Evolutionary conservation across 2,113 vertebrate species (phyloP).

Genomic region (Sigmodon hispidus): DNA sequence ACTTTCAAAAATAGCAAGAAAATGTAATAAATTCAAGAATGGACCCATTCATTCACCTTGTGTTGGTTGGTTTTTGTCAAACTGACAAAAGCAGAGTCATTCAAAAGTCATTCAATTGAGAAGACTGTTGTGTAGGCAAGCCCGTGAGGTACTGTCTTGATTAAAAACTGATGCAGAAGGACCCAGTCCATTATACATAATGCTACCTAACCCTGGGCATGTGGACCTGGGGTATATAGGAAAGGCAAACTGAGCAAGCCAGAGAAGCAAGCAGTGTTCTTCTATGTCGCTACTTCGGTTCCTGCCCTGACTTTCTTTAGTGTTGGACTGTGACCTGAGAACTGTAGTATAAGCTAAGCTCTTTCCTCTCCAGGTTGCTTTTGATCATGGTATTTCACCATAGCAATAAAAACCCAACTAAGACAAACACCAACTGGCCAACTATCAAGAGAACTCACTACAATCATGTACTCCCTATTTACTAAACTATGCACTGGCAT

Average conservation of each 20-base stretch:
- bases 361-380: neutral
- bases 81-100: neutral
- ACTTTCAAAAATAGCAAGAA: constrained; percentile 50
- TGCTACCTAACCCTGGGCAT: neutral
- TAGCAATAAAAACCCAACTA: neutral
- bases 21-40: neutral
- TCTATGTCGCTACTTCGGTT: neutral
- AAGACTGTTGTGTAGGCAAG: neutral
- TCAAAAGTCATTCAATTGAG: neutral
- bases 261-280: neutral
- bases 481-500: neutral
- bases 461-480: neutral
- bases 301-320: neutral
- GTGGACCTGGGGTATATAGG: neutral
- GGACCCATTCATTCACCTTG: neutral
- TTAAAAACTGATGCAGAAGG: neutral
- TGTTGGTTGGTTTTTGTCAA: neutral
- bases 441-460: constrained; percentile 5
- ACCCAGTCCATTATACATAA: neutral
- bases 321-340: neutral
- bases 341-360: neutral
- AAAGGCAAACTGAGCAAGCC: neutral
- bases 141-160: neutral
- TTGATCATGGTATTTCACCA: neutral
- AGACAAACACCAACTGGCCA: neutral